Evolutionary conservation across 2,797 vertebrate genomes (phyloP), one percentile per base, ranked within the genome.

Genomic region (Babyrousa celebensis): DNA sequence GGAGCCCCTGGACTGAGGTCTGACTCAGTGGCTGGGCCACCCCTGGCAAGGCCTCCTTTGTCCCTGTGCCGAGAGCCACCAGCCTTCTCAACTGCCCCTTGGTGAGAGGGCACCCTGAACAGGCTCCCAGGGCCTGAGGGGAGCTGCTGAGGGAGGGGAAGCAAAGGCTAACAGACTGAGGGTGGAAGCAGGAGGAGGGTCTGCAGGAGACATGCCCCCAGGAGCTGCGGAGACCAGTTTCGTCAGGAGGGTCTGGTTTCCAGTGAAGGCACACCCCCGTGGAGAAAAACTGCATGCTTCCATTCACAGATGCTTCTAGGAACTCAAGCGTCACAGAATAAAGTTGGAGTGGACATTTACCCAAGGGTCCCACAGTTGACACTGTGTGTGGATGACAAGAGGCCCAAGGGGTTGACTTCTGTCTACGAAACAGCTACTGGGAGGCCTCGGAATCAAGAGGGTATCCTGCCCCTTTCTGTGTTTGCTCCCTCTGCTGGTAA

Each of bases 101-200:
- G 21, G 25, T 2, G 10, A 48, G 6, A 54, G 25, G n/a, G 20
- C 48, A 36, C 6, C 14, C 3, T 27, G 29, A 18, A 18, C 11
- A 23, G 78, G 40, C 60, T 94, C 60, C 21, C 68, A 5, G 62
- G 40, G 27, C 43, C 87, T 63, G 5, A 1, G 3, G 18, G 40
- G 36, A 91, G 54, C 36, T 71, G 9, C 48, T 17, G 27, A n/a
- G 12, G 29, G 23, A n/a, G 15, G 65, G 68, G 11, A 43, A 48
- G 4, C 82, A 40, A 16, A 43, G 25, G 11, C 5, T 25, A 36
- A 0, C 29, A 52, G 80, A 63, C 21, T 25, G 16, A n/a, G n/a
- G 32, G 27, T 40, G 8, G 5, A 32, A 40, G 0, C 0, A 5
- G 60, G n/a, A 48, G 23, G 56, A 63, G 0, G 1, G 20, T 25